A percentile compares a stretch with the other conserved stretches of the same genome.
Conservation (phyloP, 2,113 vertebrate genomes). For the Acanthisitta chloris region DNA sequence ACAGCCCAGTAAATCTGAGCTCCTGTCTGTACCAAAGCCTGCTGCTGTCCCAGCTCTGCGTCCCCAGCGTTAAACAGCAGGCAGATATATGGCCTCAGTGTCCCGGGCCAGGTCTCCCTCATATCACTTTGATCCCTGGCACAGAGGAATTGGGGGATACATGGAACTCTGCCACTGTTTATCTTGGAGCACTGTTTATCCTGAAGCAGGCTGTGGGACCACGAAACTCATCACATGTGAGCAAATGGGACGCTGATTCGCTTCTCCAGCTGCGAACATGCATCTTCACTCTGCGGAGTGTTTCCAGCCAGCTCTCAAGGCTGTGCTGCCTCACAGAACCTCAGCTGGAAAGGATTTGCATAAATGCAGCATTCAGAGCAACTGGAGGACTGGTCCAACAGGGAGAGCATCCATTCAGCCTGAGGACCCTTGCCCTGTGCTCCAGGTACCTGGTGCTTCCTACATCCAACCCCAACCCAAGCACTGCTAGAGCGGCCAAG, state of each 20-base stretch:
- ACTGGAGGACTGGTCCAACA: neutral
- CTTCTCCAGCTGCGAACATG: neutral
- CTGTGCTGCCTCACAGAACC: neutral
- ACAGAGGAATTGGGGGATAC: neutral
- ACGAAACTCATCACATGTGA: neutral
- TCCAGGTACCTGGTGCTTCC: neutral
- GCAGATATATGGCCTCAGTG: neutral
- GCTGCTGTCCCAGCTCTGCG: neutral
- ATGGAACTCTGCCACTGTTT: neutral
- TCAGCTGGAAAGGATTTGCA: too few species aligned
- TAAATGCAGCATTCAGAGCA: neutral
- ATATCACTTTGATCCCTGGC: neutral
- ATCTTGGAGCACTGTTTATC: neutral
- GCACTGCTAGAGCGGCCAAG: neutral
- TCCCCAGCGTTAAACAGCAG: neutral
- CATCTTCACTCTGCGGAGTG: neutral
- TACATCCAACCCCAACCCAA: neutral
- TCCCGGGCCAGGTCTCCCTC: neutral
- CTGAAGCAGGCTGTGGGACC: neutral
- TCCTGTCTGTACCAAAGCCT: neutral
- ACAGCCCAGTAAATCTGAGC: neutral
- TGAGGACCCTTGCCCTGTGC: neutral
- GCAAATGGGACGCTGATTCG: neutral
- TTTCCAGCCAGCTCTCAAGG: neutral
- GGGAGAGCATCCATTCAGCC: neutral